Evolutionary conservation across 2,797 vertebrate species (phyloP), one percentile per base, ranked within the genome.

Genomic region (Xenopus petersii): DNA sequence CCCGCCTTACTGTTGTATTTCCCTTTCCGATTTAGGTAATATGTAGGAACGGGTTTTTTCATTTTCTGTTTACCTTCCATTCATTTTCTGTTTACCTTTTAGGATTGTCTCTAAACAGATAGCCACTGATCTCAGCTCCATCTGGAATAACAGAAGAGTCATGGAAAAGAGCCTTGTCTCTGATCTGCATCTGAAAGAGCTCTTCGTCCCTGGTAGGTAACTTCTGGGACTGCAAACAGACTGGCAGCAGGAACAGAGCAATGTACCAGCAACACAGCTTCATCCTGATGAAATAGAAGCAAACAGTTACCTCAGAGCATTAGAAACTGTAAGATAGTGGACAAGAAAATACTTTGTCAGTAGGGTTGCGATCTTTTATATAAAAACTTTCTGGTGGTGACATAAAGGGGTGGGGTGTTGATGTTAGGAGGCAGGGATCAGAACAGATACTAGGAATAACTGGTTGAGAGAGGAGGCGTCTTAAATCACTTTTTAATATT

Each of bases 141-240:
- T 99, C 98, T 0, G 98, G 98, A 80, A 99, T 89, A 75, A 98
- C 93, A 0, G 97, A 95, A 0, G 97, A 96, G 87, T 98, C 95
- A 0, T 98, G 96, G 79, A 97, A 98, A 81, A 95, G 87, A 0
- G 93, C 86, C 82, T 98, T 98, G 89, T 99, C 95, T 81, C 90
- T 91, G 83, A 98, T 96, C 89, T 99, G 98, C 95, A 96, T 96
- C 89, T 99, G 98, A 84, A 99, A 99, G 80, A 98, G 94, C 17
- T 95, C 95, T 81, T 99, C 98, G 74, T 99, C 96, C 70, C 98
- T 92, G 0, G 98, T 99, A 58, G 98, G 98, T 17, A 99, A 75
- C 84, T 99, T 99, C 92, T 99, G 98, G 51, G 92, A 88, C 84
- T 84, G 81, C 8, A 86, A 87, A 65, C 83, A 74, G 0, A 93